A percentile compares a stretch with the other conserved stretches of the same genome.
Conservation (phyloP, 2,797 vertebrate genomes). For the Megalops cyprinoides region DNA sequence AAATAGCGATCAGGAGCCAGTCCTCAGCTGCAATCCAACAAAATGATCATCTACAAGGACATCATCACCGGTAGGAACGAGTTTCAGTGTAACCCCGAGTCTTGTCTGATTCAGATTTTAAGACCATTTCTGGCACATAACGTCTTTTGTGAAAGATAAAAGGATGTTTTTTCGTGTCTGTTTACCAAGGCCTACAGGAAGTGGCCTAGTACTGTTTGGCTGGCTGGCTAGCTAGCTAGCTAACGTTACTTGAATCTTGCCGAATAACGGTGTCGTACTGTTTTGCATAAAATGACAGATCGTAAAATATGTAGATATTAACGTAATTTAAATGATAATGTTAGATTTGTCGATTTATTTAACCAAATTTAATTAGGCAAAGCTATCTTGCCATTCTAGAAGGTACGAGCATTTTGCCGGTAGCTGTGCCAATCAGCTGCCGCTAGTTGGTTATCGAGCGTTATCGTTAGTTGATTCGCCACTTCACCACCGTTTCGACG, state of each 20-base stretch:
- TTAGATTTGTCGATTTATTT: neutral
- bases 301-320: too few relatives aligned
- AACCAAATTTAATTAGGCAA: neutral
- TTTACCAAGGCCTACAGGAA: constrained; percentile 25
- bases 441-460: neutral
- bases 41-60: constrained; percentile 60
- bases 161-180: neutral
- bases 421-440: neutral
- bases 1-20: constrained; percentile 11
- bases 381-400: neutral
- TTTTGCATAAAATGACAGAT: neutral
- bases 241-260: neutral
- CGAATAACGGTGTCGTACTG: neutral
- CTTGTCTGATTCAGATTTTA: neutral
- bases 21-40: constrained; percentile 39
- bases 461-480: too few relatives aligned
- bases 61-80: constrained; percentile 49
- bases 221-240: neutral
- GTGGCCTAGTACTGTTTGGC: neutral
- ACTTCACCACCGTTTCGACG: too few relatives aligned
- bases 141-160: neutral
- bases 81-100: neutral
- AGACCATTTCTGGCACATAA: neutral
- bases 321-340: neutral
- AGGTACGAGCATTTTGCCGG: neutral